These are phyloP conservation scores for Helleia helle DNA, from an alignment of 2,888 invertebrate species.

Conservation along the genomic window DNA sequence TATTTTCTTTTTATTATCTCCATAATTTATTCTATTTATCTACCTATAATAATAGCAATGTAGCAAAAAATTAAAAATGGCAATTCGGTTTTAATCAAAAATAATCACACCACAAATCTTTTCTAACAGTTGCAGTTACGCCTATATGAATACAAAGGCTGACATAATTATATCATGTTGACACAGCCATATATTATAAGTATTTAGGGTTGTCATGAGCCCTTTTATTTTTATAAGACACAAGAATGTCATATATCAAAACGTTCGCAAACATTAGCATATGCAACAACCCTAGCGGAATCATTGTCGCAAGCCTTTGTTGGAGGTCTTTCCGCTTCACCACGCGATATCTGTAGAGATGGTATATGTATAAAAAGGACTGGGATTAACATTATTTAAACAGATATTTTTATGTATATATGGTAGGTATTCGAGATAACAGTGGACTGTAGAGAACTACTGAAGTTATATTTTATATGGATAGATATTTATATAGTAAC, in stretches of 20 bases:
- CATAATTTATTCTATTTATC: too few relatives aligned
- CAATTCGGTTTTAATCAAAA: too few relatives aligned
- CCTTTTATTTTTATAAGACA: not conserved
- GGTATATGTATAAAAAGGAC: slow-evolving; percentile 9
- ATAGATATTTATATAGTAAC: too few relatives aligned
- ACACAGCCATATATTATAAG: not conserved
- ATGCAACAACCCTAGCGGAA: slow-evolving; percentile 37
- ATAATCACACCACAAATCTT: too few relatives aligned
- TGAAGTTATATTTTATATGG: too few relatives aligned
- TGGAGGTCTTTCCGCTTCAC: slow-evolving; percentile 64
- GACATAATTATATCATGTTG: not conserved
- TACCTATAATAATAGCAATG: too few relatives aligned
- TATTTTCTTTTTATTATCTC: too few relatives aligned
- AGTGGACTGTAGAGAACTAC: too few relatives aligned
- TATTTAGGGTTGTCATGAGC: not conserved
- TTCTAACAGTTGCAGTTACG: too few relatives aligned
- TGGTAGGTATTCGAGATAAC: too few relatives aligned
- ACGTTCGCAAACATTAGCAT: slow-evolving; percentile 28
- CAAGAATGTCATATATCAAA: slow-evolving; percentile 15
- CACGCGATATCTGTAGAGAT: slow-evolving; percentile 50
- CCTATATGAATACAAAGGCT: not conserved
- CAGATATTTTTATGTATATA: too few relatives aligned
- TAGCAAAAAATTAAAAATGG: too few relatives aligned
- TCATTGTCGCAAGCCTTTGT: slow-evolving; percentile 67
- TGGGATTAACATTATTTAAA: not conserved